Percentiles rank a stretch among this genome's conserved stretches.
Conservation (phyloP, 2,113 vertebrate genomes). For the Gnathonemus longibarbis region DNA sequence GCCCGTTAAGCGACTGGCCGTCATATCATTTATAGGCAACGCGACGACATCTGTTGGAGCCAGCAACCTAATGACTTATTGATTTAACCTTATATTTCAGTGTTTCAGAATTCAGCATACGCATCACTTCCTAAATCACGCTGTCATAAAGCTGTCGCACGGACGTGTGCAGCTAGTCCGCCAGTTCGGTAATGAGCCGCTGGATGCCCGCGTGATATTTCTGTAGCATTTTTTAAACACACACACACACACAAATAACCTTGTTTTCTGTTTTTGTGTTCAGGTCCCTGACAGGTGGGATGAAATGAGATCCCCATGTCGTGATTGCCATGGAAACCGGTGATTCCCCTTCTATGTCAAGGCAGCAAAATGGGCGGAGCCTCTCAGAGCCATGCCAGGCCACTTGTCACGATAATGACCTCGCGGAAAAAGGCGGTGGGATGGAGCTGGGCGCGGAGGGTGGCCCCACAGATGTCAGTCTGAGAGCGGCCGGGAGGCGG, state of each 20-base stretch:
- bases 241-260: slow-evolving; percentile 27
- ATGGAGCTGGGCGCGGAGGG: slow-evolving; percentile 84
- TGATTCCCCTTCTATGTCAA: slow-evolving; percentile 99
- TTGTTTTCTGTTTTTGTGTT: slow-evolving; percentile 65
- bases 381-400: slow-evolving; percentile 92
- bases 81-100: slow-evolving; percentile 4
- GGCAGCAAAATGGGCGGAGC: slow-evolving; percentile 99
- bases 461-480: slow-evolving; percentile 75
- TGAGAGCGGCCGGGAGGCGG: slow-evolving; percentile 79
- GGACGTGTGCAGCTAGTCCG: slow-evolving; percentile 9
- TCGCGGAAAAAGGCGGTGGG: slow-evolving; percentile 90
- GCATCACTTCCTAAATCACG: slow-evolving; percentile 7
- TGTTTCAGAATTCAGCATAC: slow-evolving; percentile 4
- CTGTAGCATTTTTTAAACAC: background rate
- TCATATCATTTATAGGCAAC: background rate
- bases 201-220: slow-evolving; percentile 52
- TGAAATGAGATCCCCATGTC: slow-evolving; percentile 99
- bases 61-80: slow-evolving; percentile 1
- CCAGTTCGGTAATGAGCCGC: slow-evolving; percentile 53
- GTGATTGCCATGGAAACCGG: slow-evolving; percentile 99
- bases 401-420: slow-evolving; percentile 90
- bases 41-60: background rate
- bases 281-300: slow-evolving; percentile 99
- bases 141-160: background rate
- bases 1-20: background rate